Evolutionary conservation across 2,113 vertebrate genomes (phyloP).

Genomic region (Dinomys branickii): DNA sequence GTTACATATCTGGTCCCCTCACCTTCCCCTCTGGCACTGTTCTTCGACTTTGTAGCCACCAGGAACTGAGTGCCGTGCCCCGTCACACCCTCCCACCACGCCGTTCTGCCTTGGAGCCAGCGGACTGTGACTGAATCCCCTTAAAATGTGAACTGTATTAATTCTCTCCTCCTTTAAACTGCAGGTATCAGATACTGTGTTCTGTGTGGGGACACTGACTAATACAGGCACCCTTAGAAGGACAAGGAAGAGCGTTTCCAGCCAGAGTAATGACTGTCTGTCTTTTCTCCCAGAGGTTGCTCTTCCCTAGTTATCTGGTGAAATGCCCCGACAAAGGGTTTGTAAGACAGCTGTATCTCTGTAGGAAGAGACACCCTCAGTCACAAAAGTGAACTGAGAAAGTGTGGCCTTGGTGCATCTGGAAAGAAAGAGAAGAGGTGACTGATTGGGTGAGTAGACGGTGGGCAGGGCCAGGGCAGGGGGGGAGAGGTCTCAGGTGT

Average conservation of each 20-base stretch:
- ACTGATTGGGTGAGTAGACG: background rate
- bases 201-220: background rate
- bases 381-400: background rate
- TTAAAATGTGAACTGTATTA: background rate
- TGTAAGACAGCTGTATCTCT: background rate
- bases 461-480: background rate
- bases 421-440: background rate
- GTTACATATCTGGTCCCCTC: background rate
- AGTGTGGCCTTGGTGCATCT: background rate
- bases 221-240: background rate
- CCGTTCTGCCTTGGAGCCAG: background rate
- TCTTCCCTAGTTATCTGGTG: background rate
- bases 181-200: background rate
- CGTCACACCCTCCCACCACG: background rate
- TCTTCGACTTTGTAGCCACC: background rate
- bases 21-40: background rate
- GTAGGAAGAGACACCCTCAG: background rate
- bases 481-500: too few species aligned
- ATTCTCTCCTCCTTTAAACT: background rate
- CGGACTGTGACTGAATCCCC: background rate
- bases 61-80: background rate
- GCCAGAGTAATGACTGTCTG: background rate
- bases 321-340: background rate
- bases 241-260: background rate
- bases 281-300: background rate